phyloP scores from a whole-genome alignment of 2,888 invertebrate species.

The Lumbricus terrestris region DNA sequence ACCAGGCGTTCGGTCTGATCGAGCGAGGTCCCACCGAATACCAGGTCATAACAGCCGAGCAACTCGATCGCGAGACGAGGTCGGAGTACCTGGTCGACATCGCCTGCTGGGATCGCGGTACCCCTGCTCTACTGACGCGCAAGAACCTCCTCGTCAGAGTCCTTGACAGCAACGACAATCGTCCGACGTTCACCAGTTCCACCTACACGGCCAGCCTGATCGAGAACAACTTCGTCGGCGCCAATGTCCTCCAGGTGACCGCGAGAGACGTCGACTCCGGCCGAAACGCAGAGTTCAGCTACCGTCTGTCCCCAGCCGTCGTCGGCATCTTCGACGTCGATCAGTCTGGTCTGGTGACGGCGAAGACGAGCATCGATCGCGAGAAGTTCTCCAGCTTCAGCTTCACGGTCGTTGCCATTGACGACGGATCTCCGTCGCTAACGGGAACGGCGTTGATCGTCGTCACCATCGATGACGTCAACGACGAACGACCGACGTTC shows the following conservation, averaged over 20 bases:
- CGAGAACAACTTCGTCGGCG: conserved; percentile 32
- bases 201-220: conserved; percentile 20
- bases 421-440: conserved; percentile 35
- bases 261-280: conserved; percentile 36
- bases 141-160: conserved; percentile 23
- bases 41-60: conserved; percentile 26
- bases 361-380: conserved; percentile 81
- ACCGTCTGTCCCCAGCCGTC: conserved; percentile 20
- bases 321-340: conserved; percentile 71
- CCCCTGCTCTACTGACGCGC: neutral
- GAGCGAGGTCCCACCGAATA: conserved; percentile 26
- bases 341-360: conserved; percentile 73
- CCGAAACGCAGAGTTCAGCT: conserved; percentile 30
- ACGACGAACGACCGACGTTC: conserved; percentile 26
- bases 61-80: conserved; percentile 28
- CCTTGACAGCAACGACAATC: conserved; percentile 33
- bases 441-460: conserved; percentile 30
- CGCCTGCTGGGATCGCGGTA: conserved; percentile 26
- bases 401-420: conserved; percentile 63
- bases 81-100: conserved; percentile 18
- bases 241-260: conserved; percentile 28
- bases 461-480: conserved; percentile 26
- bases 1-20: conserved; percentile 26
- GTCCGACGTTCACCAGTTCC: conserved; percentile 24
- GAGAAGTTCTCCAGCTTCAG: conserved; percentile 79